Evolutionary conservation across 2,113 vertebrate species (phyloP).

Genomic region (Lagopus leucura): DNA sequence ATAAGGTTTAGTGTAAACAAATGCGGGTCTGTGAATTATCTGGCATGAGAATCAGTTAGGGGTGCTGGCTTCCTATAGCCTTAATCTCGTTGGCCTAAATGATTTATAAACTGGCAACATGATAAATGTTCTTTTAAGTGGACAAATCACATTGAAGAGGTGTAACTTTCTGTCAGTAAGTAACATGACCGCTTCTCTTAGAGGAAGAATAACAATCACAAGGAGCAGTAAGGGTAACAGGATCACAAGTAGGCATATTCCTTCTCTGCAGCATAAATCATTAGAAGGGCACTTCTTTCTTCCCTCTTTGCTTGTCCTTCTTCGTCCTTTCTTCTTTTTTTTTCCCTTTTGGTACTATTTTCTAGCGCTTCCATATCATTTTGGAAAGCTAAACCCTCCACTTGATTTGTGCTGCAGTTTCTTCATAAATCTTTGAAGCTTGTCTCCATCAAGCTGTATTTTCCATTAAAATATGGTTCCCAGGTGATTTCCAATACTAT

Average conservation of each 20-base stretch:
- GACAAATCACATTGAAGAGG: conserved; percentile 72
- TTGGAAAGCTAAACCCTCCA: conserved; percentile 63
- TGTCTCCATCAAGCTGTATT: conserved; percentile 80
- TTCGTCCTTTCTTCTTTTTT: background rate
- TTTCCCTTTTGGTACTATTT: conserved; percentile 16
- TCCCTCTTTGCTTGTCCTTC: conserved; percentile 12
- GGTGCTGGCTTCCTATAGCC: conserved; percentile 74
- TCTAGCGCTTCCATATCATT: conserved; percentile 62
- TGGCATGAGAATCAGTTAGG: conserved; percentile 56
- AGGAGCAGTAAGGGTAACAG: conserved; percentile 58
- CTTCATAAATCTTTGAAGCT: conserved; percentile 80
- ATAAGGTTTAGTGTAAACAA: conserved; percentile 61
- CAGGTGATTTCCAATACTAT: conserved; percentile 83
- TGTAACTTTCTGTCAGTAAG: conserved; percentile 74
- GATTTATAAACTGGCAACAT: conserved; percentile 82
- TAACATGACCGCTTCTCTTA: conserved; percentile 61
- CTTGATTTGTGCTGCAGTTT: conserved; percentile 80
- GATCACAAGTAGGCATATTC: conserved; percentile 69
- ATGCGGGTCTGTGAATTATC: conserved; percentile 71
- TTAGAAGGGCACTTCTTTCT: conserved; percentile 5
- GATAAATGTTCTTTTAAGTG: conserved; percentile 79
- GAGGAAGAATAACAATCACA: conserved; percentile 63
- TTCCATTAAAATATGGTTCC: conserved; percentile 86
- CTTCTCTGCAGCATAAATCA: conserved; percentile 76
- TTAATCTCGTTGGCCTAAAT: conserved; percentile 79